These are phyloP conservation scores for Aspidapion aeneum DNA, from an alignment of 2,888 invertebrate genomes.

Conservation along the genomic window DNA sequence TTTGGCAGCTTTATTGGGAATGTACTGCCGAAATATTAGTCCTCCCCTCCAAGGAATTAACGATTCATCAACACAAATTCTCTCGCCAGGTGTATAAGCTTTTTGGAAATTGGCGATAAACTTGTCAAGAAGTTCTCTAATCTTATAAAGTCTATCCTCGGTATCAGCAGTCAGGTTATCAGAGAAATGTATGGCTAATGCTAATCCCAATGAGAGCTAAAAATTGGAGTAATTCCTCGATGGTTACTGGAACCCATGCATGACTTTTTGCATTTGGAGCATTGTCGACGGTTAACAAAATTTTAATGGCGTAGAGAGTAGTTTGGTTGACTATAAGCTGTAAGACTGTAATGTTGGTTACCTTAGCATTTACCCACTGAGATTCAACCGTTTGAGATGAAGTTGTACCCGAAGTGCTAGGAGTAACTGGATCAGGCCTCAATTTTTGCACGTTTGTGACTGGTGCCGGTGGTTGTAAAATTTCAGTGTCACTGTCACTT, in stretches of 20 bases:
- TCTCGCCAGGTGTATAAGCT: slow-evolving; percentile 24
- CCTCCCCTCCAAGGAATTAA: slow-evolving; percentile 20
- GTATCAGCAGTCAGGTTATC: background rate
- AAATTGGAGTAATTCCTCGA: background rate
- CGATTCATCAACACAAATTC: slow-evolving; percentile 18
- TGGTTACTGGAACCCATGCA: slow-evolving; percentile 13
- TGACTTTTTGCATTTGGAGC: slow-evolving; percentile 11
- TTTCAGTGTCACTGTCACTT: background rate
- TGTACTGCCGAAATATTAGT: slow-evolving; percentile 21
- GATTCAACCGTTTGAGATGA: background rate
- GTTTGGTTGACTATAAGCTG: slow-evolving; percentile 16
- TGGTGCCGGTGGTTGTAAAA: background rate
- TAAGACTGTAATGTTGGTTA: slow-evolving; percentile 8
- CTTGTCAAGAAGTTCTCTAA: slow-evolving; percentile 5
- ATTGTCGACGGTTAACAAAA: slow-evolving; percentile 8
- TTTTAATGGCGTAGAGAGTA: slow-evolving; percentile 18
- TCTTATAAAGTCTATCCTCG: slow-evolving; percentile 1
- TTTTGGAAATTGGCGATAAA: slow-evolving; percentile 16
- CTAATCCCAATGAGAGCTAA: slow-evolving; percentile 13
- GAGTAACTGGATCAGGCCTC: background rate
- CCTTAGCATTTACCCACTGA: slow-evolving; percentile 1
- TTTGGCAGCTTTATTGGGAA: slow-evolving; percentile 17
- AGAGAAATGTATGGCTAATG: slow-evolving; percentile 4
- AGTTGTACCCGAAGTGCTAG: background rate
- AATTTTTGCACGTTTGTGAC: background rate